phyloP scores from a whole-genome alignment of 2,888 invertebrate species.

The Drosophila pullipes region DNA sequence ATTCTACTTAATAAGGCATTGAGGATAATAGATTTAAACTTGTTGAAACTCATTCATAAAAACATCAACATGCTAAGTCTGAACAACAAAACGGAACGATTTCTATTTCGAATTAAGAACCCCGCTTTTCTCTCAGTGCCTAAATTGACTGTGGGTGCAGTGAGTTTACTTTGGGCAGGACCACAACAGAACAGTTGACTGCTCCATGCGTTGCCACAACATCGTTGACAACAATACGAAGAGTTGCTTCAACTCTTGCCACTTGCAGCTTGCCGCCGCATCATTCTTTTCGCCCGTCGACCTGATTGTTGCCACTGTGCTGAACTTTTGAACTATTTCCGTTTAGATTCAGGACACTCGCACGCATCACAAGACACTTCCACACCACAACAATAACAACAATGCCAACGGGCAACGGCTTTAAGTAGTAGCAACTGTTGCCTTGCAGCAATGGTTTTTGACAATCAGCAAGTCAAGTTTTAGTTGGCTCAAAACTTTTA shows the following conservation, averaged over 20 bases:
- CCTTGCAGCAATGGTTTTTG: constrained; percentile 28
- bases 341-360: constrained; percentile 35
- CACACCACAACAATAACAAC: constrained; percentile 15
- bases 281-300: constrained; percentile 28
- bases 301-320: constrained; percentile 59
- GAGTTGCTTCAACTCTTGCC: constrained; percentile 37
- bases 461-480: constrained; percentile 32
- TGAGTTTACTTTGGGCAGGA: constrained; percentile 26
- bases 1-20: neutral
- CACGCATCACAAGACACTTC: constrained; percentile 29
- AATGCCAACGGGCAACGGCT: constrained; percentile 17
- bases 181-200: constrained; percentile 23
- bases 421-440: constrained; percentile 30
- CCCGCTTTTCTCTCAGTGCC: neutral
- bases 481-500: constrained; percentile 34
- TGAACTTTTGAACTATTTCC: constrained; percentile 78
- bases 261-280: constrained; percentile 32
- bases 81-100: neutral
- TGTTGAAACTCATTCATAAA: neutral
- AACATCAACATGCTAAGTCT: neutral
- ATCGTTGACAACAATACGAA: constrained; percentile 74
- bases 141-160: constrained; percentile 42
- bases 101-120: neutral
- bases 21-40: accelerated
- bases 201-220: constrained; percentile 53